Conservation (phyloP, 2,888 invertebrate genomes). For the Diachrysia chrysitis region DNA sequence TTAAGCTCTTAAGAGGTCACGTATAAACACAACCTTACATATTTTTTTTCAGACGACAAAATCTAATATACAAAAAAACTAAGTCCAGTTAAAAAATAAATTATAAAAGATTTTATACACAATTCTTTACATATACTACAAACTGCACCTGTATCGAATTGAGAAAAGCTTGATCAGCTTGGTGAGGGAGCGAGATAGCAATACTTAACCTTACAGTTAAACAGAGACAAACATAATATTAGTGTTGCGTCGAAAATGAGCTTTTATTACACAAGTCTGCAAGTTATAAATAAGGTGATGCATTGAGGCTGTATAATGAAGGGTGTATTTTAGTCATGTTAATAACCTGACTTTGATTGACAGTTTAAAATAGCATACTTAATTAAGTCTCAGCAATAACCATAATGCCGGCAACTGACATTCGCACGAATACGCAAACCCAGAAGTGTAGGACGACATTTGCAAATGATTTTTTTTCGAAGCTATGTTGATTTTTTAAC, state of each 20-base stretch:
- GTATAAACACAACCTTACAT: too few relatives aligned
- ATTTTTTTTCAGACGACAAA: too few relatives aligned
- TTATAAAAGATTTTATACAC: neutral
- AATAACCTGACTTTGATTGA: conserved; percentile 18
- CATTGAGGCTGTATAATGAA: conserved; percentile 22
- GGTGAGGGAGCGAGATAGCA: conserved; percentile 34
- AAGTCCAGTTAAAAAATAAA: too few relatives aligned
- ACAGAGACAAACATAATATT: conserved; percentile 33
- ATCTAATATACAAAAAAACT: too few relatives aligned
- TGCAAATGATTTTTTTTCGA: too few relatives aligned
- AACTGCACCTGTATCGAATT: conserved; percentile 59
- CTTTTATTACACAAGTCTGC: conserved; percentile 59
- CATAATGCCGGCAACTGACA: too few relatives aligned
- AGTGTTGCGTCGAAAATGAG: conserved; percentile 36
- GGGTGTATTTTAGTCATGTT: conserved; percentile 25
- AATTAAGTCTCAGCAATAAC: neutral
- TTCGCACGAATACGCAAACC: too few relatives aligned
- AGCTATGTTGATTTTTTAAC: too few relatives aligned
- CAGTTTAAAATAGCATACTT: neutral
- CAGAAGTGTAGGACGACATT: too few relatives aligned
- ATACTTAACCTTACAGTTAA: conserved; percentile 10
- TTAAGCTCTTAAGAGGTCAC: too few relatives aligned
- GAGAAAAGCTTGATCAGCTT: conserved; percentile 60
- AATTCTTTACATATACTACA: conserved; percentile 45
- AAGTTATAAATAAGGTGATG: conserved; percentile 37